Evolutionary conservation across 2,113 vertebrate genomes (phyloP), one percentile per base, ranked within the genome.

Genomic region (Uropsilus gracilis): DNA sequence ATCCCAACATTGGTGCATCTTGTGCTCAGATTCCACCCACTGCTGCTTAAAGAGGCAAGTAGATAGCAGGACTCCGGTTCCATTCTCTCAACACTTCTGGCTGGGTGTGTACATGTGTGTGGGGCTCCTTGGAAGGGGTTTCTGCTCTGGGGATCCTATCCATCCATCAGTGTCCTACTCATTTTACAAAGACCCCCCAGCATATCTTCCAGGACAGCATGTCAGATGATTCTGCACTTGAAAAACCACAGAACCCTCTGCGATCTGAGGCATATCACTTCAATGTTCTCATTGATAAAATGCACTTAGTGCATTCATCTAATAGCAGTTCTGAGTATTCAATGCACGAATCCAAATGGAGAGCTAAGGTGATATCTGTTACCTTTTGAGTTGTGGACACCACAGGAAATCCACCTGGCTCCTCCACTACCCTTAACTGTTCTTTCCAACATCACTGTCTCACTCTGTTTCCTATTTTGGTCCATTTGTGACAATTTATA

Each of bases 141-240:
- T 42, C 30, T 22, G 61, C 4, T 22, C 20, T 34, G 34, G 48
- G 14, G 8, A 10, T 46, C 32, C 39, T 8, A 9, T 9, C 28
- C 17, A 61, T 1, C 1, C 17, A 61, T 1, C 1, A 0, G 0
- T 14, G 20, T 26, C 59, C 30, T 34, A 26, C 1, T 22, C 2
- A 1, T 32, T 69, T 53, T 71, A 22, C 22, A 53, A 57, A 34
- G 34, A 39, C 18, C n/a, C 17, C 48, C 50, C 5, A 44, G 18
- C 1, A 2, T 34, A 37, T 46, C 42, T 39, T 46, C 26, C 3
- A 17, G 16, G 3, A 57, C 63, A 50, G 18, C 1, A 2, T 9
- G 50, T 22, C 4, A 18, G 8, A 6, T 28, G 9, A 2, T 16
- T 71, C 63, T 77, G 46, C 10, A 10, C 26, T 18, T 32, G 50